A percentile compares a stretch with the other conserved stretches of the same genome.
Conservation (phyloP, 2,797 vertebrate genomes). For the Carapus acus region DNA sequence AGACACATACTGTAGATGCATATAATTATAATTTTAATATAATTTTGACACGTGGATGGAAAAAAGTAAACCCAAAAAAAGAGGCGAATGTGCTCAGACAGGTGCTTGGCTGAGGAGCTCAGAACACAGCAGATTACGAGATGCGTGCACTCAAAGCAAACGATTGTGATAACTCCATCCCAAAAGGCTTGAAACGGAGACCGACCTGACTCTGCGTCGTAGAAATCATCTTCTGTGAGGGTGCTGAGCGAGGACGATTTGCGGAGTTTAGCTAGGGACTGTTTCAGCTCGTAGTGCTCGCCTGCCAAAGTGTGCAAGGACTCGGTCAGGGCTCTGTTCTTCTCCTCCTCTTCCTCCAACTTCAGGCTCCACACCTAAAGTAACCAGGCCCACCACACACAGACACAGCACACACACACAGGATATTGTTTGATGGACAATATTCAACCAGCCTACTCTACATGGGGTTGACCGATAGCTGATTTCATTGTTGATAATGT, state of each 20-base stretch:
- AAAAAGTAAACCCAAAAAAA: too few relatives aligned
- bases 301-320: slow-evolving; percentile 83
- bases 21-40: too few relatives aligned
- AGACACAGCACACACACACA: slow-evolving; percentile 1
- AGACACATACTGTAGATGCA: slow-evolving; percentile 1
- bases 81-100: too few relatives aligned
- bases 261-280: slow-evolving; percentile 69
- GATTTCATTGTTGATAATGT: slow-evolving; percentile 20
- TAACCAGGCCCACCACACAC: slow-evolving; percentile 18
- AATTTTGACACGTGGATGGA: too few relatives aligned
- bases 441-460: neutral
- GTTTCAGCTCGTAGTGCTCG: slow-evolving; percentile 82
- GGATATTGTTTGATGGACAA: neutral
- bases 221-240: slow-evolving; percentile 88
- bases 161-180: neutral
- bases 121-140: too few relatives aligned
- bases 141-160: too few relatives aligned
- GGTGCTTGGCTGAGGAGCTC: too few relatives aligned
- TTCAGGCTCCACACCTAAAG: slow-evolving; percentile 85
- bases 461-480: slow-evolving; percentile 4
- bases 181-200: neutral
- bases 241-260: slow-evolving; percentile 73
- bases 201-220: slow-evolving; percentile 86
- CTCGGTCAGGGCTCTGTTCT: slow-evolving; percentile 88
- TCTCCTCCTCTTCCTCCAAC: slow-evolving; percentile 87